Evolutionary conservation across 2,888 invertebrate genomes (phyloP).

Genomic region (Hemistola chrysoprasaria): DNA sequence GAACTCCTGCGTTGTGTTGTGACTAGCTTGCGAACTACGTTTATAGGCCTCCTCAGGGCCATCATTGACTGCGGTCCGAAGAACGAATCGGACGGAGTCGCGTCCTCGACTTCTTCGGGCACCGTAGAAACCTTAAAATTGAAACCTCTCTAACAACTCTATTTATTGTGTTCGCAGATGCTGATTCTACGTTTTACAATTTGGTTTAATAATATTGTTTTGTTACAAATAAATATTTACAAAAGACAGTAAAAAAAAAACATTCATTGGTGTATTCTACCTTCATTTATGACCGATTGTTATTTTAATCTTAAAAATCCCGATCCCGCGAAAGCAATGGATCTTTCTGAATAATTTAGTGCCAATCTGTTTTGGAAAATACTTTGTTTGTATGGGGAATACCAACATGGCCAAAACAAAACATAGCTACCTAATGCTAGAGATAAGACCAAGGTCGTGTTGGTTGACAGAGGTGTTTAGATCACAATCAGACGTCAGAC

Average conservation of each 20-base stretch:
- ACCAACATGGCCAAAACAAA: too few relatives aligned
- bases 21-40: conserved; percentile 78
- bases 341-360: too few relatives aligned
- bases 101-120: conserved; percentile 66
- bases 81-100: conserved; percentile 54
- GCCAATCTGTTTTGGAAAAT: too few relatives aligned
- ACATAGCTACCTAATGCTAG: conserved; percentile 2
- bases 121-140: conserved; percentile 70
- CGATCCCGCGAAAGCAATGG: too few relatives aligned
- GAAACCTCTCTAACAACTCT: conserved; percentile 49
- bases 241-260: conserved; percentile 13
- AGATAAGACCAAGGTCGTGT: conserved; percentile 16
- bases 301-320: background rate
- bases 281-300: background rate
- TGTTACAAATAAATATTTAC: conserved; percentile 4
- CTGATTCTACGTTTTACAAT: background rate
- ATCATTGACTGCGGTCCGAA: conserved; percentile 65
- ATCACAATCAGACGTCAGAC: conserved; percentile 10
- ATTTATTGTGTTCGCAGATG: conserved; percentile 14
- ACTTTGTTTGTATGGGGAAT: too few relatives aligned
- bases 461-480: conserved; percentile 8
- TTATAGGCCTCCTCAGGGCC: conserved; percentile 70
- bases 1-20: conserved; percentile 73
- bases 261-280: conserved; percentile 21
- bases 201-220: background rate